Evolutionary conservation across 2,888 invertebrate genomes (phyloP).

Genomic region (Bugulina stolonifera): DNA sequence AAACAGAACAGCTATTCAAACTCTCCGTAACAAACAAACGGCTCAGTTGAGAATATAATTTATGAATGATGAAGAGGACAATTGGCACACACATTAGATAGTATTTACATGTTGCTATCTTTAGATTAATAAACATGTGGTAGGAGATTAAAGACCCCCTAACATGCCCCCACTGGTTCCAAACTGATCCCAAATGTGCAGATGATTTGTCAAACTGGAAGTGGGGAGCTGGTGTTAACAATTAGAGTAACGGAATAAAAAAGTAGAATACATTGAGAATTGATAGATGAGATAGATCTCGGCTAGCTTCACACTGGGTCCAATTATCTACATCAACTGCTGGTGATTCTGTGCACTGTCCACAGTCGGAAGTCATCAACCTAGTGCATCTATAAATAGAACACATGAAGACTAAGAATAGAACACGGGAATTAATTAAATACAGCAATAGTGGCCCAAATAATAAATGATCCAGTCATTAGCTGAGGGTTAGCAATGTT

Average conservation of each 20-base stretch:
- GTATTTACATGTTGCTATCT: not conserved
- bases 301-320: not conserved
- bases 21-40: not conserved
- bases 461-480: slow-evolving; percentile 23
- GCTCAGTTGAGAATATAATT: not conserved
- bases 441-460: not conserved
- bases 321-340: slow-evolving; percentile 4
- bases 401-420: slow-evolving; percentile 8
- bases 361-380: too few relatives aligned
- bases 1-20: slow-evolving; percentile 14
- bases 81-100: slow-evolving; percentile 1
- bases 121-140: not conserved
- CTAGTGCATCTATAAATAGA: slow-evolving; percentile 8
- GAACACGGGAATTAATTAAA: slow-evolving; percentile 12
- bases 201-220: not conserved
- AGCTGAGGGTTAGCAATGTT: not conserved
- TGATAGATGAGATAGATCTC: not conserved
- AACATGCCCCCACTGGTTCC: not conserved
- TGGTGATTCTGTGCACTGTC: not conserved
- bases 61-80: not conserved
- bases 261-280: slow-evolving; percentile 2
- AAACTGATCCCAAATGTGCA: not conserved
- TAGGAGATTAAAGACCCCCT: not conserved
- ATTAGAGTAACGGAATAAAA: not conserved
- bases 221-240: not conserved